Base-by-base conservation (phyloP, 2,113 vertebrate genomes). In the Oceanodroma tethys region DNA sequence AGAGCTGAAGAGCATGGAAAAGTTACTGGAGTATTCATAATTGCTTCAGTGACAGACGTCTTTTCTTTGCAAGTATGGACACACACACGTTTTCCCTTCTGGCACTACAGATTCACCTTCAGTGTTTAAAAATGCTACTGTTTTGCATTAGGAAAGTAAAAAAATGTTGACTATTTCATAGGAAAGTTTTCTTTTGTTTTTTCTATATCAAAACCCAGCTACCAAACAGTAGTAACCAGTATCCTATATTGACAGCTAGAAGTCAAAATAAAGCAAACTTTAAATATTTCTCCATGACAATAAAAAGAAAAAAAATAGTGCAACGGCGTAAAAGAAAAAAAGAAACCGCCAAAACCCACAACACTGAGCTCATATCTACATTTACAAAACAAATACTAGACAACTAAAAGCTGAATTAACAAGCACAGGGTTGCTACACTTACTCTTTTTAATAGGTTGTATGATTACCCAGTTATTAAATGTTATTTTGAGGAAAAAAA, bases 31-130 rank as follows among this genome's bases (percentile, higher is more conserved):
- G 34, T 58, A 93, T 12, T 75, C 56, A 36, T 23, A 42, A 81
- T 36, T 0, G 1, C 29, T 87, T 72, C 70, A 89, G 1, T 10
- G 6, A 65, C 73, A 84, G 83, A 58, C 32, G 47, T 56, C 19
- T 71, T 90, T 3, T 0, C 47, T 52, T 52, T 36, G 43, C 17
- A 87, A 72, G 12, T 52, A 43, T 15, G 9, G 27, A 63, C 25
- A 60, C 14, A 60, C 0, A 0, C 60, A 48, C 3, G 6, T 63
- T 56, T 85, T 10, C 13, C 53, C 48, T 81, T 73, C 43, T 8
- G 4, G 43, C 58, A 65, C 25, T 18, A 87, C 8, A 67, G 26
- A 74, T 70, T 22, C 6, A 36, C 56, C 32, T 66, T 53, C 29
- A 36, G 23, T 32, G 17, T 58, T 84, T 92, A 45, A 80, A 92